These are phyloP conservation scores for Dipodomys merriami DNA, from an alignment of 2,113 vertebrate genomes.

Conservation along the genomic window DNA sequence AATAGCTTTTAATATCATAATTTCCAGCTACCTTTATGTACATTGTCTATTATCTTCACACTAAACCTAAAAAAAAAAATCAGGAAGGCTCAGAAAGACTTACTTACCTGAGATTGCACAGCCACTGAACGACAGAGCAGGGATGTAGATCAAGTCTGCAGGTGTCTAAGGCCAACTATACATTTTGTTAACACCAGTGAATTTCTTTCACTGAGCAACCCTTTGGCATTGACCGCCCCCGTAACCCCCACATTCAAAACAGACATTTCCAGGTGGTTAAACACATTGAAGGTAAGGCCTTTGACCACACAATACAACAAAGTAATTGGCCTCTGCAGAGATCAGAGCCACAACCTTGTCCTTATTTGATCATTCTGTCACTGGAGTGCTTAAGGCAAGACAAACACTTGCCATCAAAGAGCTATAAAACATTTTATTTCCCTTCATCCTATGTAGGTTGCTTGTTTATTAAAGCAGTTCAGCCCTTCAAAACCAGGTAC, in stretches of 20 bases:
- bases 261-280: slow-evolving; percentile 37
- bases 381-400: neutral
- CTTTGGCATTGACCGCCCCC: neutral
- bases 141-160: neutral
- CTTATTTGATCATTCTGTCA: slow-evolving; percentile 22
- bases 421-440: slow-evolving; percentile 15
- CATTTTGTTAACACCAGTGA: neutral
- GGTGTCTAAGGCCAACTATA: neutral
- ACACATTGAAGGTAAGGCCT: neutral
- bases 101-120: neutral
- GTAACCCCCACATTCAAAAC: neutral
- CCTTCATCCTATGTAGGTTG: neutral
- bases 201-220: neutral
- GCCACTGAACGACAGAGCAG: neutral
- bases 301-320: slow-evolving; percentile 8
- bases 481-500: neutral
- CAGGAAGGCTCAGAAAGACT: slow-evolving; percentile 4
- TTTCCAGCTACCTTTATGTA: neutral
- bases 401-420: slow-evolving; percentile 20
- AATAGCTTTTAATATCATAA: neutral
- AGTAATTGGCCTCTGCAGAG: slow-evolving; percentile 1
- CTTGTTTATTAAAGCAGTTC: neutral
- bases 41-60: neutral
- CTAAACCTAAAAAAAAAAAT: neutral
- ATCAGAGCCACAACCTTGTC: slow-evolving; percentile 44